Conservation (phyloP, 2,113 vertebrate genomes). For the Scalopus aquaticus region DNA sequence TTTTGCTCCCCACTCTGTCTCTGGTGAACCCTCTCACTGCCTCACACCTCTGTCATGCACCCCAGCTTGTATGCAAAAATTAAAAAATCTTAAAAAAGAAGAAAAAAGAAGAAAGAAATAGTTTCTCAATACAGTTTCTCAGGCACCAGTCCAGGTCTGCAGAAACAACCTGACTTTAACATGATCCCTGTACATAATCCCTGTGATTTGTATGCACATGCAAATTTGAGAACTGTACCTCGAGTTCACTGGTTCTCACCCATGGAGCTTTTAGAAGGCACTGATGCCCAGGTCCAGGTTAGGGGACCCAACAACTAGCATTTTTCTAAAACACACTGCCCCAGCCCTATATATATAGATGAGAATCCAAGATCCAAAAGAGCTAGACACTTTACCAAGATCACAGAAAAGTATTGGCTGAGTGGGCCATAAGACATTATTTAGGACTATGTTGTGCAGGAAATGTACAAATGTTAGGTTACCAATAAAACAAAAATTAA, state of each 20-base stretch:
- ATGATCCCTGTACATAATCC: neutral
- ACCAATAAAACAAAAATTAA: constrained; percentile 5
- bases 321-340: neutral
- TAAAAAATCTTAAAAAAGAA: too few species aligned
- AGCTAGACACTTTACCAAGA: neutral
- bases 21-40: too few species aligned
- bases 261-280: neutral
- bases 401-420: neutral
- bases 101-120: too few species aligned
- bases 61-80: too few species aligned
- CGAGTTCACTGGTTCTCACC: neutral
- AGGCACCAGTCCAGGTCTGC: neutral
- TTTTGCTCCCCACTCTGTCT: too few species aligned
- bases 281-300: neutral
- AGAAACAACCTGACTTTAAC: constrained; percentile 1
- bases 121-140: neutral
- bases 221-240: neutral
- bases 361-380: neutral
- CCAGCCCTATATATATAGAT: neutral
- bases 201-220: neutral
- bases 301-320: neutral
- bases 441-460: neutral
- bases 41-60: too few species aligned
- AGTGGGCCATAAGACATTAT: neutral
- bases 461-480: neutral